phyloP scores from a whole-genome alignment of 1,140 invertebrate species.

The Camponotus vicinus region DNA sequence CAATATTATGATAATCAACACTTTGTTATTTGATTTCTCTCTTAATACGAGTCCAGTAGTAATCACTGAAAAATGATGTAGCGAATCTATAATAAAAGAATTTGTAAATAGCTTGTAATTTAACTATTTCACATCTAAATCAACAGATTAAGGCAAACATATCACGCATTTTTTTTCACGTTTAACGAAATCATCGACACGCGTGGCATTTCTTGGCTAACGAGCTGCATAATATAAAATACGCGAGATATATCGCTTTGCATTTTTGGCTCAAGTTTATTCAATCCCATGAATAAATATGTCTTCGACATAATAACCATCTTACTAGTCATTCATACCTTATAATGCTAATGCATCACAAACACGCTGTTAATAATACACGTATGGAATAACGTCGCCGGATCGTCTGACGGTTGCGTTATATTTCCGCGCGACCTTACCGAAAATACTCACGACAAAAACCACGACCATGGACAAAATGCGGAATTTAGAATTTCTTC shows the following conservation, averaged over 20 bases:
- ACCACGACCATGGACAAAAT: slow-evolving; percentile 55
- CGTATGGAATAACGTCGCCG: slow-evolving; percentile 36
- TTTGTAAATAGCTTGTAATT: neutral
- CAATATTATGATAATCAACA: neutral
- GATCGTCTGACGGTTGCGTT: slow-evolving; percentile 58
- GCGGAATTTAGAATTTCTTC: slow-evolving; percentile 27
- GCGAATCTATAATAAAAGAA: neutral
- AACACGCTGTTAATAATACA: slow-evolving; percentile 46
- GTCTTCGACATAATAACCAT: neutral
- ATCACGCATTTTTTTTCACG: neutral
- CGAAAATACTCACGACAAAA: slow-evolving; percentile 60
- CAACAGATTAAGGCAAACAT: neutral
- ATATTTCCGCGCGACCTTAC: slow-evolving; percentile 39
- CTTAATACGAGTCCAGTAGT: neutral
- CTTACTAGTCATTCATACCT: slow-evolving; percentile 6
- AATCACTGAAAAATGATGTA: neutral
- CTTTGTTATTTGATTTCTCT: no score
- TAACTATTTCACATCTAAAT: neutral
- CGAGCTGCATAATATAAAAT: neutral
- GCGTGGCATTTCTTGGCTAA: neutral
- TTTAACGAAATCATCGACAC: neutral
- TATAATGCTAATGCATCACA: neutral
- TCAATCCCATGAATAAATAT: neutral
- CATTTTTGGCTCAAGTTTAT: neutral
- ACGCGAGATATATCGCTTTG: neutral